Evolutionary conservation across 2,797 vertebrate genomes (phyloP), one percentile per base, ranked within the genome.

Genomic region (Chaetodon trifasciatus): DNA sequence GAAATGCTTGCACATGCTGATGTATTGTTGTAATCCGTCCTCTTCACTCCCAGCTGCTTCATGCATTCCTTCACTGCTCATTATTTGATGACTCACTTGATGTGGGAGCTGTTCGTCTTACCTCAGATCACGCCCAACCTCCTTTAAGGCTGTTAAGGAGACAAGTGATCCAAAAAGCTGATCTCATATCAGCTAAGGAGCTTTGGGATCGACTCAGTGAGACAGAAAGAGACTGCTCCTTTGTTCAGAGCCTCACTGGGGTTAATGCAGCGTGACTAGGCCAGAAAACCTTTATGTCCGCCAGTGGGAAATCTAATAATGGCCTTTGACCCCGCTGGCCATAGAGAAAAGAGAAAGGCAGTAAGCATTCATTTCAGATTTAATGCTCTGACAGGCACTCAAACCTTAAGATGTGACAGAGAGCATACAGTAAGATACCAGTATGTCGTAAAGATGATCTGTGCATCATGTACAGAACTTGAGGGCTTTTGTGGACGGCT

Each of bases 81-180:
- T 90, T 88, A 89, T 76, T 77, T 77, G 81, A 93, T 92, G 90
- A 94, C 82, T 93, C 88, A 93, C 58, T 91, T 57, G 68, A 84
- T 81, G 82, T 70, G 77, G 86, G 76, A 89, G 72, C 62, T 39
- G 76, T 84, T 92, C 3, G 57, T 89, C 86, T 86, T 56, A 89
- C 77, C 77, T 84, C 81, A 78, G 57, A 74, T 90, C 89, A 87
- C 86, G 81, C 85, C 86, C 73, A 79, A 62, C 61, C 67, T 78
- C 69, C 50, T 85, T 74, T 78, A 83, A 86, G 66, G 83, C 77
- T 66, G 83, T 83, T 88, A 91, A 88, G 82, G 84, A 79, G 69
- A 87, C 76, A 76, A 62, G 75, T 78, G 76, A 62, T 87, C 83
- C 74, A 65, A 86, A 87, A 88, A 60, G 63, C 80, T 91, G 88